phyloP scores from a whole-genome alignment of 2,113 vertebrate genomes.

The Emberiza fucata region DNA sequence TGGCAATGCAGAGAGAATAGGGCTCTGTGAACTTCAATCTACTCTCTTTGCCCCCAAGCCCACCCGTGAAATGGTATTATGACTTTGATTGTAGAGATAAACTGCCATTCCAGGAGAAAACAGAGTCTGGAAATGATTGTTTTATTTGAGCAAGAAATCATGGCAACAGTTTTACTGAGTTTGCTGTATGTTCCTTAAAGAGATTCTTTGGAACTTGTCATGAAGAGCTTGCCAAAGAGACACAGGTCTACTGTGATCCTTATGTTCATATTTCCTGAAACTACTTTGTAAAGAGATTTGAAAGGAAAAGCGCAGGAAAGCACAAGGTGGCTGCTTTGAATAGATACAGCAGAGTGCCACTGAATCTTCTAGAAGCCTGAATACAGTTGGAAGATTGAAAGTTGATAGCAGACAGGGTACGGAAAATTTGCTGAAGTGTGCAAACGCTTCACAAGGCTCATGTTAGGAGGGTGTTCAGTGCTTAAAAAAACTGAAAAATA shows the following conservation, averaged over 20 bases:
- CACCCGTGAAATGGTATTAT: fast-evolving
- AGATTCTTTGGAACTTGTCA: neutral
- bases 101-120: neutral
- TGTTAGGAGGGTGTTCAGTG: neutral
- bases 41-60: neutral
- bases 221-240: neutral
- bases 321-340: neutral
- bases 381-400: neutral
- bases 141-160: neutral
- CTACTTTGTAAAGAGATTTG: neutral
- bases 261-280: neutral
- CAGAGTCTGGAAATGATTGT: neutral
- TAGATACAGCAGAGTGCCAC: neutral
- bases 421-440: neutral
- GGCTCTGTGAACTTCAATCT: neutral
- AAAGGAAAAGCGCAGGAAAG: neutral
- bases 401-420: neutral
- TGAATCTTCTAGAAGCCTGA: neutral
- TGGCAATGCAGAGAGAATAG: neutral
- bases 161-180: neutral
- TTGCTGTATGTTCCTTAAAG: neutral
- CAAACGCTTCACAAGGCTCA: neutral
- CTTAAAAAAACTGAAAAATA: neutral
- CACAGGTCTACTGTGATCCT: neutral
- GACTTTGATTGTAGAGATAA: neutral